Evolutionary conservation across 2,888 invertebrate genomes (phyloP).

Genomic region (Habrosyne pyritoides): DNA sequence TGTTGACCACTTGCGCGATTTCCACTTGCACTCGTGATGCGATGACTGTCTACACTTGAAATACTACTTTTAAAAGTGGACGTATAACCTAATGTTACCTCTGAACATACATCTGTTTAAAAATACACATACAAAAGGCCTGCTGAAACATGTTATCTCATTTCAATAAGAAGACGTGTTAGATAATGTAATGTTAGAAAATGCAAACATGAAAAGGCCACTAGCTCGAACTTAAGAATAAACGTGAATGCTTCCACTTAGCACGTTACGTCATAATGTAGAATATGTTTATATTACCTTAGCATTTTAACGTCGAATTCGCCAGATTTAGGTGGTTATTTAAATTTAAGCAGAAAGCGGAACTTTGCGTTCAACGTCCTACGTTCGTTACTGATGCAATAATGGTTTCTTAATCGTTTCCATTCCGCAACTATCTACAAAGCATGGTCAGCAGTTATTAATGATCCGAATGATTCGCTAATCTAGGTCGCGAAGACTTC

Average conservation of each 20-base stretch:
- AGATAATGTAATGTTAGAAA: conserved; percentile 2
- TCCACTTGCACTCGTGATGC: neutral
- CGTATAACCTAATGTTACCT: neutral
- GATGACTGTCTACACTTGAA: neutral
- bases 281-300: conserved; percentile 15
- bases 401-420: conserved; percentile 33
- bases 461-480: conserved; percentile 28
- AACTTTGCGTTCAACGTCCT: conserved; percentile 33
- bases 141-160: conserved; percentile 2
- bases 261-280: conserved; percentile 23
- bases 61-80: neutral
- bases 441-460: conserved; percentile 21
- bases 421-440: conserved; percentile 16
- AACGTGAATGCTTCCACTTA: conserved; percentile 29
- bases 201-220: conserved; percentile 3
- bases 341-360: conserved; percentile 36
- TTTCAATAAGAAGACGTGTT: neutral
- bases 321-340: conserved; percentile 20
- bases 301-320: conserved; percentile 16
- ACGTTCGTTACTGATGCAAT: conserved; percentile 41
- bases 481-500: conserved; percentile 25
- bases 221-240: neutral
- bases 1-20: neutral
- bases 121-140: neutral
- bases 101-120: neutral